Evolutionary conservation across 2,113 vertebrate genomes (phyloP).

Genomic region (Mus spicilegus): DNA sequence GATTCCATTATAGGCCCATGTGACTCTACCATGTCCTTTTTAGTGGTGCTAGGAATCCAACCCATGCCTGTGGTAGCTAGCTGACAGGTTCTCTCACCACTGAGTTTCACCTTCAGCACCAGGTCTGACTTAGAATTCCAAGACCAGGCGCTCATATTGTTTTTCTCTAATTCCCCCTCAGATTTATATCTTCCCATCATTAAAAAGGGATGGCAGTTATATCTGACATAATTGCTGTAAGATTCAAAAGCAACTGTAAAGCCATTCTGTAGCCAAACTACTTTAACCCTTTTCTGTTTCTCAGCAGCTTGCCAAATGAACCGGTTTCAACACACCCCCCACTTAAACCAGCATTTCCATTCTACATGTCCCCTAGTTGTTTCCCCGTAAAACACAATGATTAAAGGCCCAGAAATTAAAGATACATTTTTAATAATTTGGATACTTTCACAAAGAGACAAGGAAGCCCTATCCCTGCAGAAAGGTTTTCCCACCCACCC

Average conservation of each 20-base stretch:
- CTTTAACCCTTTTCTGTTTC: not conserved
- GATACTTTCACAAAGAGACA: not conserved
- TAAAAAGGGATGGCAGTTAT: not conserved
- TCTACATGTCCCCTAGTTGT: not conserved
- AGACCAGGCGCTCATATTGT: not conserved
- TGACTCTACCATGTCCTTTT: too few species aligned
- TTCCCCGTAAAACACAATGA: not conserved
- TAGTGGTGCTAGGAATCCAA: not conserved
- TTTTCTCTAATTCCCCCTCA: not conserved
- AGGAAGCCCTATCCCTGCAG: not conserved
- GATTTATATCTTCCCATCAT: not conserved
- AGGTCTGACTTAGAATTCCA: not conserved
- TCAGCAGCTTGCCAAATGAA: not conserved
- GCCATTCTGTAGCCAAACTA: not conserved
- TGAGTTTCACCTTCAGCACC: not conserved
- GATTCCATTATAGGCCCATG: not conserved
- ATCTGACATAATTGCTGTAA: not conserved
- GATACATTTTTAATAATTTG: conserved; percentile 31
- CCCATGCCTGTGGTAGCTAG: not conserved
- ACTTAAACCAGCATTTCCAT: not conserved
- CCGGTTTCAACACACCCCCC: too few species aligned
- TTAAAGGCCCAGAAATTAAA: not conserved
- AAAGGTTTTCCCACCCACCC: not conserved
- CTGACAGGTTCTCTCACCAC: too few species aligned
- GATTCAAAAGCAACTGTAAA: not conserved